Conservation (phyloP, 2,113 vertebrate genomes). For the Psittacara wagleri region DNA sequence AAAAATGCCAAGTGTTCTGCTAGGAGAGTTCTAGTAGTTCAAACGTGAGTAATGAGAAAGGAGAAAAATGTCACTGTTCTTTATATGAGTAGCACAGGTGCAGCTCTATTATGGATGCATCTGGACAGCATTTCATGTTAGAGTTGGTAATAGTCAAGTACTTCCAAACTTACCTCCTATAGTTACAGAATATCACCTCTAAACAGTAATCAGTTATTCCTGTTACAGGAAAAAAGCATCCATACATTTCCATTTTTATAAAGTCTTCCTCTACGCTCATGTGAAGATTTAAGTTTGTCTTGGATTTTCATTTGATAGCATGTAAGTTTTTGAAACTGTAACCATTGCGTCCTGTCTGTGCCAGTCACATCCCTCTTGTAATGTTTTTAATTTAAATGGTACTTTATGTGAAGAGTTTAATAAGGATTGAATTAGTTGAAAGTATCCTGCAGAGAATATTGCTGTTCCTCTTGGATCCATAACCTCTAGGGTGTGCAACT, state of each 20-base stretch:
- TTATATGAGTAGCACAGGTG: neutral
- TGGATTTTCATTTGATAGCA: neutral
- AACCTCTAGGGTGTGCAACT: neutral
- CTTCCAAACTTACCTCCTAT: constrained; percentile 33
- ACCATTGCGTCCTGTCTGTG: neutral
- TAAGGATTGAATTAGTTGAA: neutral
- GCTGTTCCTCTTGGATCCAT: neutral
- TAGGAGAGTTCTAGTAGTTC: neutral
- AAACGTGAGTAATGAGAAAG: neutral
- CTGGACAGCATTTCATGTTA: neutral
- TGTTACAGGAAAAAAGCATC: neutral
- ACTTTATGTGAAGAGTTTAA: neutral
- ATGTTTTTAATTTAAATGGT: neutral
- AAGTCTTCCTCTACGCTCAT: neutral
- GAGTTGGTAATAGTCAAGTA: neutral
- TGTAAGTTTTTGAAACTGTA: neutral
- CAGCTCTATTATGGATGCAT: neutral
- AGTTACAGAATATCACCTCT: constrained; percentile 3
- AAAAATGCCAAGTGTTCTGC: neutral
- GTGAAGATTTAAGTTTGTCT: neutral
- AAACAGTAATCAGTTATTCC: neutral
- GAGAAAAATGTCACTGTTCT: neutral
- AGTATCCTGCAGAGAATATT: neutral
- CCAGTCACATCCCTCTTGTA: neutral
- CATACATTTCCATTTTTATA: constrained; percentile 9